Evolutionary conservation across 92 coral and sea anemone genomes (phyloP).

Genomic region (Paragorgia papillata): DNA sequence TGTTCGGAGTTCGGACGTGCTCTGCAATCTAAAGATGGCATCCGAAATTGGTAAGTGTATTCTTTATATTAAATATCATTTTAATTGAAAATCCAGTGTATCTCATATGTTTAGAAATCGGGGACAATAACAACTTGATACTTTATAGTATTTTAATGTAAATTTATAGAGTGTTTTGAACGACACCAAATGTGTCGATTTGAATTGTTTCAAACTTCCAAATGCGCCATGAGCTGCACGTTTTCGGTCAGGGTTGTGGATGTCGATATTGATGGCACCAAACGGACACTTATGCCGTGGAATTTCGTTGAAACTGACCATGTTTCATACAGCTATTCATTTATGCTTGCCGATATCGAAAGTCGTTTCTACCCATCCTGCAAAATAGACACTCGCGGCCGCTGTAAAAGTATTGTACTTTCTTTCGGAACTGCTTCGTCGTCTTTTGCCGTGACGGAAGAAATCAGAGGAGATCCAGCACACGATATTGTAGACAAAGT

Average conservation of each 20-base stretch:
- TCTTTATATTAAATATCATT: too few relatives aligned
- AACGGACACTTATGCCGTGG: slow-evolving; percentile 15
- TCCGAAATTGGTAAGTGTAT: too few relatives aligned
- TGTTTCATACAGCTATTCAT: slow-evolving; percentile 23
- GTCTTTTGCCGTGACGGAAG: slow-evolving; percentile 18
- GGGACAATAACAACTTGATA: too few relatives aligned
- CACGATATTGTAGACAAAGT: slow-evolving; percentile 23
- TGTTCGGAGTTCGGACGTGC: too few relatives aligned
- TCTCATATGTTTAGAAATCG: too few relatives aligned
- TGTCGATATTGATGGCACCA: background rate
- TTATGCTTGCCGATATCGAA: slow-evolving; percentile 5
- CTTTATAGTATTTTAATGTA: too few relatives aligned
- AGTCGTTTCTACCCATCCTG: slow-evolving; percentile 17
- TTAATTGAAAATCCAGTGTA: too few relatives aligned
- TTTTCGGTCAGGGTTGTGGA: slow-evolving; percentile 20
- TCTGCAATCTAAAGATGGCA: too few relatives aligned
- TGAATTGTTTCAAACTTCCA: slow-evolving; percentile 10
- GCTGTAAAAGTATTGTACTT: slow-evolving; percentile 18
- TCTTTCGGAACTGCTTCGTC: slow-evolving; percentile 23
- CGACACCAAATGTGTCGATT: too few relatives aligned
- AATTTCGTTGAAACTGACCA: slow-evolving; percentile 16
- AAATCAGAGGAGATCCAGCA: slow-evolving; percentile 20
- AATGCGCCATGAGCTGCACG: slow-evolving; percentile 23
- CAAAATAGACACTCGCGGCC: slow-evolving; percentile 14
- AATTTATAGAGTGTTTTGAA: too few relatives aligned